phyloP scores from a whole-genome alignment of 2,888 invertebrate species.

The Drosophila macrospina region DNA sequence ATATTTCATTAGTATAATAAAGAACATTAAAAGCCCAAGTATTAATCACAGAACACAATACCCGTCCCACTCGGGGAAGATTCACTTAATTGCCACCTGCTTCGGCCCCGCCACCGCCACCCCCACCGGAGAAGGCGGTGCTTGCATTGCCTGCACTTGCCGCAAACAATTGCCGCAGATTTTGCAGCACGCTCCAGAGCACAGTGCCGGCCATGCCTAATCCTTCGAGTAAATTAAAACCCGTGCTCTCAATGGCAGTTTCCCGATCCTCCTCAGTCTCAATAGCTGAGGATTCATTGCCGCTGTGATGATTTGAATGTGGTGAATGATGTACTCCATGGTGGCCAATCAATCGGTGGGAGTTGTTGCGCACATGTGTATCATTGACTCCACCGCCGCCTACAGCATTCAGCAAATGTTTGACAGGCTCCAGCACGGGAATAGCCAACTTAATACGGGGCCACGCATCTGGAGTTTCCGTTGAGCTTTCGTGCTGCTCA shows the following conservation, averaged over 20 bases:
- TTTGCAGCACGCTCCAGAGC: constrained; percentile 79
- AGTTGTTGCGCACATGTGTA: constrained; percentile 67
- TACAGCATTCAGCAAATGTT: constrained; percentile 81
- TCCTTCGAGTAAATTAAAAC: constrained; percentile 80
- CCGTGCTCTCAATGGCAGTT: constrained; percentile 78
- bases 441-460: constrained; percentile 80
- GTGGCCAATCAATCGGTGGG: constrained; percentile 72
- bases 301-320: constrained; percentile 41
- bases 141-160: constrained; percentile 82
- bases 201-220: constrained; percentile 79
- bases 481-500: constrained; percentile 73
- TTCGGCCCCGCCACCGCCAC: constrained; percentile 43
- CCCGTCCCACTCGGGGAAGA: constrained; percentile 6
- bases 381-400: constrained; percentile 79
- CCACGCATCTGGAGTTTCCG: constrained; percentile 56
- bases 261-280: constrained; percentile 84
- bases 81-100: constrained; percentile 21
- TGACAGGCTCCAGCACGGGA: constrained; percentile 82
- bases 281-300: constrained; percentile 74
- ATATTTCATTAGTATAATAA: constrained; percentile 26
- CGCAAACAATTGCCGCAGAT: constrained; percentile 80
- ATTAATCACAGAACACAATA: constrained; percentile 71
- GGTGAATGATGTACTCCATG: constrained; percentile 59
- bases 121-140: constrained; percentile 74
- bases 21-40: constrained; percentile 22